Evolutionary conservation across 2,113 vertebrate genomes (phyloP), one percentile per base, ranked within the genome.

Genomic region (Neogobius melanostomus): DNA sequence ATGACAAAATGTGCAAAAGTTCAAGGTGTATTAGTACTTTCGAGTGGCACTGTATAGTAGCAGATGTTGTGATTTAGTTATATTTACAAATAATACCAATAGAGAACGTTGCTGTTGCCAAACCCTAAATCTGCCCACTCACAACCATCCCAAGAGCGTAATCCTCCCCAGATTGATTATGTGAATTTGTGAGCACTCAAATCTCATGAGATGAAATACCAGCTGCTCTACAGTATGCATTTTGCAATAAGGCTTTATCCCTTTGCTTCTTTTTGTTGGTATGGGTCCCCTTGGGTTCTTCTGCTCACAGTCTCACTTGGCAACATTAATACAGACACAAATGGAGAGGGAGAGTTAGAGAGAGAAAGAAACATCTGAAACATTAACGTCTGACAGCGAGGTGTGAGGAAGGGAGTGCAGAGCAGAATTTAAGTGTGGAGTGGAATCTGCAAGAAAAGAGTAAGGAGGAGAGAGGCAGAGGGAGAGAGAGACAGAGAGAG

Each of bases 381-480:
- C 46, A 82, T 47, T 14, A 63, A 69, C 28, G 14, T 47, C 17
- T 65, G n/a, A 76, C 9, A 16, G 7, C 64, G 54, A 52, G 50
- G 70, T 50, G 43, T 21, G 67, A 52, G 60, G 17, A n/a, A 36
- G 42, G 46, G 69, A 62, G 47, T 5, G 60, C 14, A 64, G 68
- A 82, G 75, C 15, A 78, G 76, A 77, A 77, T 82, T 82, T 81
- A 74, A 68, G 65, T 53, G 50, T 75, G 72, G 82, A 79, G 77
- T 9, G 66, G 17, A 77, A 66, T 57, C 66, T 57, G 46, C 28
- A 79, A 50, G 68, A 71, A 66, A 51, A 45, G 21, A 50, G 68
- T 48, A 74, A 75, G 73, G 85, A 51, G 56, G 21, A 48, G 71
- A 72, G 69, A 36, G 28, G 28, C 12, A 28, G 69, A 53, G 75